phyloP scores from a whole-genome alignment of 1,140 invertebrate species.

The Drosophila elegans region DNA sequence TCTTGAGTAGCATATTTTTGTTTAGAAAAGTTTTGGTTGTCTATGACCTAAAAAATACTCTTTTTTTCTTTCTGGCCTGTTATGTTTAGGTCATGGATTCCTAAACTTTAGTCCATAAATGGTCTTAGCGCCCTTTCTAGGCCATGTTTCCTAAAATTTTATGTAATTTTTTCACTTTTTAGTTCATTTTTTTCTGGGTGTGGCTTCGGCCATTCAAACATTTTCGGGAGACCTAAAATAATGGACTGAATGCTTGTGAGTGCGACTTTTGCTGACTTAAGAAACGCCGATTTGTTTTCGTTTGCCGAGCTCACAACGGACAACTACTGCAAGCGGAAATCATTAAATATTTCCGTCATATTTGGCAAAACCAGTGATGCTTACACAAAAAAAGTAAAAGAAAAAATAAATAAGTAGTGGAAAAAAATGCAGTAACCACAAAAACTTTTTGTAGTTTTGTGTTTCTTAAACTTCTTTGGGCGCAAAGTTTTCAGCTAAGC shows the following conservation, averaged over 20 bases:
- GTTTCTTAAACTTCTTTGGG: constrained; percentile 5
- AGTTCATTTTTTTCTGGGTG: too few relatives aligned
- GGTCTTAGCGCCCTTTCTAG: too few relatives aligned
- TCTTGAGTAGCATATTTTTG: too few relatives aligned
- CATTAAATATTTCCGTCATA: constrained; percentile 78
- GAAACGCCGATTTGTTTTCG: constrained; percentile 64
- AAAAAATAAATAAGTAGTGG: constrained; percentile 14
- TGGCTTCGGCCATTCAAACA: constrained; percentile 8
- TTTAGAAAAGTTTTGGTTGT: too few relatives aligned
- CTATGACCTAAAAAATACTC: too few relatives aligned
- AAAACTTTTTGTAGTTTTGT: constrained; percentile 62
- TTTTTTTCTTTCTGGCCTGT: too few relatives aligned
- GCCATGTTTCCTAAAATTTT: too few relatives aligned
- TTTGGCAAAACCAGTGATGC: constrained; percentile 41
- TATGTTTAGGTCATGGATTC: too few relatives aligned
- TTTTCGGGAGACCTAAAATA: constrained; percentile 19
- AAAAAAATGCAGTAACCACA: constrained; percentile 65
- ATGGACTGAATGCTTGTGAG: constrained; percentile 50
- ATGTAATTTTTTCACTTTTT: too few relatives aligned
- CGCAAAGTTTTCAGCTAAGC: constrained; percentile 37
- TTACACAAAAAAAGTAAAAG: constrained; percentile 26
- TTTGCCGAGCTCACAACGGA: constrained; percentile 24
- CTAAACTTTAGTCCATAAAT: too few relatives aligned
- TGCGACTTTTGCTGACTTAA: constrained; percentile 63
- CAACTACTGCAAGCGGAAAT: constrained; percentile 55